A percentile compares a stretch with the other conserved stretches of the same genome.
These are phyloP conservation scores for Grallaria varia DNA, from an alignment of 2,113 vertebrate genomes.

Conservation along the genomic window DNA sequence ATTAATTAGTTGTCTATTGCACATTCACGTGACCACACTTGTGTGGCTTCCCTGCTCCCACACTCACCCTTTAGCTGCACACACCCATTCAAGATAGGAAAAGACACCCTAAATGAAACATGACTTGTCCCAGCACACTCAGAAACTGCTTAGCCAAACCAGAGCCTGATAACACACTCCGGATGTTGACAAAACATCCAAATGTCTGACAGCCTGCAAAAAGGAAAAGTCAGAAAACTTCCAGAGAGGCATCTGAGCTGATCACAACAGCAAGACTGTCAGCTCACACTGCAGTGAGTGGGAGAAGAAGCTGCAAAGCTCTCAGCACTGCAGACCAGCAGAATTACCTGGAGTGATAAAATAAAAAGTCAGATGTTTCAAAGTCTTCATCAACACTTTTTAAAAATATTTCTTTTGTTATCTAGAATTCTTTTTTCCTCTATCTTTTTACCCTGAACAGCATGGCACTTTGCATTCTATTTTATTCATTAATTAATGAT, in stretches of 20 bases:
- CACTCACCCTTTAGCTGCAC: background rate
- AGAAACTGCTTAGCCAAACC: background rate
- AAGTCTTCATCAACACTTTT: background rate
- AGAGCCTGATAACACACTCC: background rate
- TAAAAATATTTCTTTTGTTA: background rate
- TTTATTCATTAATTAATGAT: background rate
- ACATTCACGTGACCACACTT: background rate
- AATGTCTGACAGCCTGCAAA: background rate
- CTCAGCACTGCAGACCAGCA: background rate
- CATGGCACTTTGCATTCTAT: background rate
- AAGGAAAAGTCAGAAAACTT: background rate
- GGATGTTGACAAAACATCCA: background rate
- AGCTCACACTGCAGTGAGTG: background rate
- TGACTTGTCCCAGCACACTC: background rate
- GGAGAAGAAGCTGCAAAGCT: background rate
- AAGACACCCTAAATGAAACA: background rate
- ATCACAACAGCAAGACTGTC: background rate
- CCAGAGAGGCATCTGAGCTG: background rate
- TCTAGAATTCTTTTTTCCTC: background rate
- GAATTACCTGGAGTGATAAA: background rate
- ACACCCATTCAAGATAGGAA: background rate
- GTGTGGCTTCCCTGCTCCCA: background rate
- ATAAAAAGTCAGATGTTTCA: background rate
- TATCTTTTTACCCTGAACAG: background rate
- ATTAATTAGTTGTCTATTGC: background rate